Evolutionary conservation across 2,888 invertebrate genomes (phyloP).

Genomic region (Micoletzkya japonica): DNA sequence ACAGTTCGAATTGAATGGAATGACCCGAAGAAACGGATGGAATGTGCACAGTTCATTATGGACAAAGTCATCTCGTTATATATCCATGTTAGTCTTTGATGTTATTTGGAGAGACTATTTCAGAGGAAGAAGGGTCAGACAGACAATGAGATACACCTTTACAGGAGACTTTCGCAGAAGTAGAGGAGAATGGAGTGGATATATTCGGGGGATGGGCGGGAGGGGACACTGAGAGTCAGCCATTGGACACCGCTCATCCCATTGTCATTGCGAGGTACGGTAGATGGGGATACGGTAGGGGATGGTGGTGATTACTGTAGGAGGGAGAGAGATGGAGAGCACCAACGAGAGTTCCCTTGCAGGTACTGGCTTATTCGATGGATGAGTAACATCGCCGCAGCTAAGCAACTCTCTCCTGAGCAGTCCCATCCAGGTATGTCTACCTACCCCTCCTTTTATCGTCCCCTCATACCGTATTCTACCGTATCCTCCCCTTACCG

Average conservation of each 20-base stretch:
- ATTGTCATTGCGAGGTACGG: conserved; percentile 56
- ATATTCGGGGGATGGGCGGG: conserved; percentile 62
- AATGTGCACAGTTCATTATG: conserved; percentile 57
- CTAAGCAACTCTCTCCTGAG: conserved; percentile 34
- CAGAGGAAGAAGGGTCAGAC: too few relatives aligned
- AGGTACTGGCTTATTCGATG: conserved; percentile 61
- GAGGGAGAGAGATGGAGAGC: background rate
- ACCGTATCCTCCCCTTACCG: background rate
- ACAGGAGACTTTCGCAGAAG: conserved; percentile 45
- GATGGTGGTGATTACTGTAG: background rate
- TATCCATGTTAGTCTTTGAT: conserved; percentile 35
- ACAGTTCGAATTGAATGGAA: conserved; percentile 60
- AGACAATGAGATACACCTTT: background rate
- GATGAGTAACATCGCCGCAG: conserved; percentile 60
- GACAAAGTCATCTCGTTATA: conserved; percentile 49
- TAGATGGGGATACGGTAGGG: background rate
- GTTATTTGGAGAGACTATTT: background rate
- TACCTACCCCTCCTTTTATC: background rate
- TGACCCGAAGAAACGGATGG: conserved; percentile 47
- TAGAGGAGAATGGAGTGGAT: conserved; percentile 52
- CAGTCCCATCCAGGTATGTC: conserved; percentile 31
- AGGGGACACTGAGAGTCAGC: conserved; percentile 41
- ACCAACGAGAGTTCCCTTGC: background rate
- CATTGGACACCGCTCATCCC: conserved; percentile 61
- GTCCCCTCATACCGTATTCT: background rate